Percentiles rank a stretch among this genome's conserved stretches.
These are phyloP conservation scores for Melopsittacus undulatus DNA, from an alignment of 2,797 vertebrate species.

Conservation along the genomic window DNA sequence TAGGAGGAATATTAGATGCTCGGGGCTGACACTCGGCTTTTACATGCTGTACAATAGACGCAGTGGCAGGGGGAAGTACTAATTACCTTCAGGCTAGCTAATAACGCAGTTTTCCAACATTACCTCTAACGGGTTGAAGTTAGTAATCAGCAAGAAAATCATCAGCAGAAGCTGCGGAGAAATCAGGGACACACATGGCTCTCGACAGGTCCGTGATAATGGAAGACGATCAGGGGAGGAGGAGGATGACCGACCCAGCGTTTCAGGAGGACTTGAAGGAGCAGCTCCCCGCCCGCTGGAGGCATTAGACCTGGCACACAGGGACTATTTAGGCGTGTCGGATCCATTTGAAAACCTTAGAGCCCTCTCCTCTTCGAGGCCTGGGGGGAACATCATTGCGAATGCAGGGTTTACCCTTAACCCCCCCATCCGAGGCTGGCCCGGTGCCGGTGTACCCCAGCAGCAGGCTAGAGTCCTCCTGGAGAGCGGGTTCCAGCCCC, in stretches of 20 bases:
- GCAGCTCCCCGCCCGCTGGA: neutral
- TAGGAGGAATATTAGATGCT: conserved; percentile 20
- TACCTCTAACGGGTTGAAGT: conserved; percentile 18
- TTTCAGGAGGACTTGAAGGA: neutral
- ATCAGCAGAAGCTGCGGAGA: neutral
- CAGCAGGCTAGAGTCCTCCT: too few species aligned
- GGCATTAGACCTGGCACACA: neutral
- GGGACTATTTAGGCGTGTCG: neutral
- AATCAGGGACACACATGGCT: neutral
- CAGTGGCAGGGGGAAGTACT: conserved; percentile 50
- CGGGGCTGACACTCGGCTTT: conserved; percentile 53
- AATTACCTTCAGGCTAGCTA: conserved; percentile 56
- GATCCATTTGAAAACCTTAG: neutral
- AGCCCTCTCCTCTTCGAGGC: neutral
- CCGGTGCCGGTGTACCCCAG: neutral
- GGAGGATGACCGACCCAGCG: neutral
- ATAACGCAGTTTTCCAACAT: conserved; percentile 23
- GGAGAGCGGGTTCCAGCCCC: neutral
- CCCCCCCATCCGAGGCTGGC: neutral
- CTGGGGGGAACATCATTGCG: accelerated
- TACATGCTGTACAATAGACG: neutral
- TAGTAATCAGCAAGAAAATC: conserved; percentile 32
- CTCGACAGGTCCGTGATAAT: neutral
- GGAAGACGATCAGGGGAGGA: neutral
- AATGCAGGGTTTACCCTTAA: neutral